phyloP scores from a whole-genome alignment of 2,888 invertebrate genomes.

The Aromia moschata region DNA sequence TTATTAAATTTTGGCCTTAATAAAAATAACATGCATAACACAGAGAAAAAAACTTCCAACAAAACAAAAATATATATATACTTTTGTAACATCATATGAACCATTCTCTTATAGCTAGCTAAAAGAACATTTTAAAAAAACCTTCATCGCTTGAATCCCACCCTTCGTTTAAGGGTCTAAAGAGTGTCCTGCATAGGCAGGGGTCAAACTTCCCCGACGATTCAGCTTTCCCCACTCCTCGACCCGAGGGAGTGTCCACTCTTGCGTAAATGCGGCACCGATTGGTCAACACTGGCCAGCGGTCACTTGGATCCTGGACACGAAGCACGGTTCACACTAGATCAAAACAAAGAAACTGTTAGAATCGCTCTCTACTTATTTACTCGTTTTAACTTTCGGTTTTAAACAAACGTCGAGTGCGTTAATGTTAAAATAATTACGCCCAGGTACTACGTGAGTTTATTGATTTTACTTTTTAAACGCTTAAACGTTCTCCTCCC shows the following conservation, averaged over 20 bases:
- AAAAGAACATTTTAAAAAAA: neutral
- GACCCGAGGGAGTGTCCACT: constrained; percentile 50
- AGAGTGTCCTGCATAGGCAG: constrained; percentile 27
- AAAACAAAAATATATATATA: too few species aligned
- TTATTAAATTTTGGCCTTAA: too few species aligned
- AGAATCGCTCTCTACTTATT: neutral
- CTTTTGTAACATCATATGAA: too few species aligned
- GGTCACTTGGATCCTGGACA: constrained; percentile 56
- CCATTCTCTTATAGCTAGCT: too few species aligned
- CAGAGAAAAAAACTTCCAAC: too few species aligned
- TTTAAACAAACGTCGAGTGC: neutral
- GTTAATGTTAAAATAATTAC: neutral
- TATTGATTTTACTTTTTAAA: constrained; percentile 46
- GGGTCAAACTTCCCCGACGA: constrained; percentile 51
- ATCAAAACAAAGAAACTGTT: constrained; percentile 34
- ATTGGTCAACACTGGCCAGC: constrained; percentile 56
- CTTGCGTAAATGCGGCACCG: constrained; percentile 32
- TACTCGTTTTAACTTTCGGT: neutral
- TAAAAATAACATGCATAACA: too few species aligned
- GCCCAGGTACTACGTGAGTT: neutral
- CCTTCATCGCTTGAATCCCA: constrained; percentile 19
- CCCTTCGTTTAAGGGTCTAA: constrained; percentile 15
- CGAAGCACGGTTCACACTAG: constrained; percentile 42
- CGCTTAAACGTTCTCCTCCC: constrained; percentile 46
- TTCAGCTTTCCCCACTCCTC: constrained; percentile 44